A percentile compares a stretch with the other conserved stretches of the same genome.
phyloP scores from a whole-genome alignment of 2,797 vertebrate genomes.

The Rhabdomys pumilio region DNA sequence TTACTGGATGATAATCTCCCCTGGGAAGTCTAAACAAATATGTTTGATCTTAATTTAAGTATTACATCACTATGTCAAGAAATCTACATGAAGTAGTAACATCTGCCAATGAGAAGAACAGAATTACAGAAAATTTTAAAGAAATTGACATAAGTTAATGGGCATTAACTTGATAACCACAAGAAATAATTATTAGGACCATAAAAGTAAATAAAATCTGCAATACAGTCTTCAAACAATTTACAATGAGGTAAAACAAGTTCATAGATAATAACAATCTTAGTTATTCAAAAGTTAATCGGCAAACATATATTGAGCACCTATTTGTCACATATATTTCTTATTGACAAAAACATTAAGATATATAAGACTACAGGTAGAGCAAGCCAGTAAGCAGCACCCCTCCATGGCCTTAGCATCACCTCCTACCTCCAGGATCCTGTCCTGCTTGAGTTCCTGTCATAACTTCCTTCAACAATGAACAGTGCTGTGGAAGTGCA shows the following conservation, averaged over 20 bases:
- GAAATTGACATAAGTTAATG: constrained; percentile 42
- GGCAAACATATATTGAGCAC: background rate
- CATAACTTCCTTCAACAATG: background rate
- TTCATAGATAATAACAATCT: background rate
- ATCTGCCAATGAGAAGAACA: background rate
- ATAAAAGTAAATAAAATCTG: constrained; percentile 59
- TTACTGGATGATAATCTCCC: background rate
- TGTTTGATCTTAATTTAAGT: constrained; percentile 36
- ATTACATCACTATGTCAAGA: constrained; percentile 8
- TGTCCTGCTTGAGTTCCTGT: background rate
- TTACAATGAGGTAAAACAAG: background rate
- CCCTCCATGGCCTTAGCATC: background rate
- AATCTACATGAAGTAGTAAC: constrained; percentile 9
- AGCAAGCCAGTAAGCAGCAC: background rate
- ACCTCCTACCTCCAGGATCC: background rate
- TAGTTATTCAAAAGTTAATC: constrained; percentile 40
- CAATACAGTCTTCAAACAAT: constrained; percentile 34
- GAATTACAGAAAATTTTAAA: constrained; percentile 50
- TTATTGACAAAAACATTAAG: background rate
- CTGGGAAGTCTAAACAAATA: background rate
- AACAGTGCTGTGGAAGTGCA: background rate
- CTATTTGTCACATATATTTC: constrained; percentile 27
- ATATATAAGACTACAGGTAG: background rate
- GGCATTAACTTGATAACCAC: constrained; percentile 25
- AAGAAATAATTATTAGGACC: constrained; percentile 7